A percentile compares a stretch with the other conserved stretches of the same genome.
Evolutionary conservation across 2,113 vertebrate genomes (phyloP).

Genomic region (Sinosuthora webbiana): DNA sequence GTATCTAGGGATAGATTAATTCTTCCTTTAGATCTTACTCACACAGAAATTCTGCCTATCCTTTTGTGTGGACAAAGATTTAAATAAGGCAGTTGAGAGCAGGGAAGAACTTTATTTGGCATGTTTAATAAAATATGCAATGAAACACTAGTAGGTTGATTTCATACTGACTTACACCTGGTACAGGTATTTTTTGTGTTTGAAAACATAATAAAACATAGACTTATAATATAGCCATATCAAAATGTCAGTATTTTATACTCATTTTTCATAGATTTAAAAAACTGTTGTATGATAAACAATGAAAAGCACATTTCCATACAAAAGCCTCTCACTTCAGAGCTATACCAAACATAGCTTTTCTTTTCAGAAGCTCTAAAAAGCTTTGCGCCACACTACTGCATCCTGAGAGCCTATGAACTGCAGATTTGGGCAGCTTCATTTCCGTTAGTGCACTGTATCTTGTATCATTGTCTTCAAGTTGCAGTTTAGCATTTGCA

Average conservation of each 20-base stretch:
- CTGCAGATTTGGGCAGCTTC: neutral
- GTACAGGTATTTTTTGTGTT: neutral
- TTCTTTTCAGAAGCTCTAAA: neutral
- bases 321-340: neutral
- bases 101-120: neutral
- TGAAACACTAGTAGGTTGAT: neutral
- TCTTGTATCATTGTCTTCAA: neutral
- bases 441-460: neutral
- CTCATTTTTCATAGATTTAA: neutral
- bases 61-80: neutral
- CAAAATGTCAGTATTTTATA: neutral
- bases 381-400: neutral
- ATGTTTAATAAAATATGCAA: neutral
- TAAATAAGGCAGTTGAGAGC: neutral
- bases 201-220: neutral
- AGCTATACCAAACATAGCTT: neutral
- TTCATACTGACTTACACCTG: neutral
- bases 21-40: neutral
- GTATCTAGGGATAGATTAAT: conserved; percentile 9
- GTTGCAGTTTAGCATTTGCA: neutral
- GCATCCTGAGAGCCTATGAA: neutral
- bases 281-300: neutral
- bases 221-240: neutral
- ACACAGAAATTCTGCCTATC: neutral
- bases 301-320: neutral